Evolutionary conservation across 2,888 invertebrate genomes (phyloP), one percentile per base, ranked within the genome.

Genomic region (Anthoptus insignis): DNA sequence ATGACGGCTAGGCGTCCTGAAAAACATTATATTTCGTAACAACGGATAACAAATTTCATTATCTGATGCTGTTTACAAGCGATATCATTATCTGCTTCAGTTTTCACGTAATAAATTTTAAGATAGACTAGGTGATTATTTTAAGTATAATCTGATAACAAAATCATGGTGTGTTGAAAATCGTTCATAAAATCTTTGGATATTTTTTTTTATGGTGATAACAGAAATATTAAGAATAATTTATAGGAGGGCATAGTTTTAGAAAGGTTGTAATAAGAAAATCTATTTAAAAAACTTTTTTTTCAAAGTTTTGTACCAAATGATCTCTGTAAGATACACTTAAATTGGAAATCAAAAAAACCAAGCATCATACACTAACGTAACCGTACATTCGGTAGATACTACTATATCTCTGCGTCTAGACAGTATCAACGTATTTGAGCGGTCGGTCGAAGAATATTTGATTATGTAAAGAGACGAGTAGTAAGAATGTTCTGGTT

Each of bases 391-490:
- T 50, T 69, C 63, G 68, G 70, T 67, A 72, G 70, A 65, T 59
- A 37, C 9, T 69, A 65, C 68, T 65, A 71, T 71, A 66, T 49
- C 49, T 68, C 61, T 64, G 67, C 70, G 81, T 81, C 80, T 80
- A 80, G 81, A 79, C 81, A 78, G 77, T 77, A 80, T 83, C 80
- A 81, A 82, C 19, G 16, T 82, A 82, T 83, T 80, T 78, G 82
- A 73, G 69, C 70, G 59, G 77, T 77, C 77, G 77, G 71, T 72
- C 73, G 73, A 76, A 83, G 87, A 88, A 88, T 89, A 89, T 91
- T 90, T 88, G 85, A 89, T 89, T 89, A 89, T 85, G 84, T 83
- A 82, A 88, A 87, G 81, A 82, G 69, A 67, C 67, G 59, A 76
- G 77, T 81, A 82, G 79, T 78, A 72, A 77, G 42, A 52, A 42